phyloP scores from a whole-genome alignment of 2,797 vertebrate genomes.

The Enteromius radiatus region DNA sequence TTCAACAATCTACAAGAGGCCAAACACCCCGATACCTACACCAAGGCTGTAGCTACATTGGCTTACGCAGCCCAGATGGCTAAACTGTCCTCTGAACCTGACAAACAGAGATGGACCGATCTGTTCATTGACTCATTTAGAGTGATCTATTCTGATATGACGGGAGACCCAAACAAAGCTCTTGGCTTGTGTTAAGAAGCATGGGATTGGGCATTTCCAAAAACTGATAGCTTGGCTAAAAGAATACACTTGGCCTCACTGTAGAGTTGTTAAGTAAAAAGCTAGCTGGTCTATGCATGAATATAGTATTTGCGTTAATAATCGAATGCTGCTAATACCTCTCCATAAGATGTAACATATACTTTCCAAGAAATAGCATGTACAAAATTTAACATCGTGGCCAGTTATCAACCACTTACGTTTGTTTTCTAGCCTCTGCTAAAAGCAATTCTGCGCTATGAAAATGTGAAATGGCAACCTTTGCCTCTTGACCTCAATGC shows the following conservation, averaged over 20 bases:
- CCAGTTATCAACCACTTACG: slow-evolving; percentile 11
- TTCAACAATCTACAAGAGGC: slow-evolving; percentile 87
- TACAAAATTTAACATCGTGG: not conserved
- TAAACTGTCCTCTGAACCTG: slow-evolving; percentile 89
- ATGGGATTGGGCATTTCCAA: slow-evolving; percentile 26
- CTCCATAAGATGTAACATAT: slow-evolving; percentile 11
- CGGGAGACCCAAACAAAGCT: slow-evolving; percentile 86
- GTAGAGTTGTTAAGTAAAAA: slow-evolving; percentile 37
- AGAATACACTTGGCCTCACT: slow-evolving; percentile 37
- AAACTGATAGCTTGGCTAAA: not conserved
- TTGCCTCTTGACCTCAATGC: slow-evolving; percentile 40
- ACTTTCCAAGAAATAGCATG: slow-evolving; percentile 20
- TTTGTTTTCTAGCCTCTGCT: slow-evolving; percentile 32
- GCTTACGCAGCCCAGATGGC: slow-evolving; percentile 97
- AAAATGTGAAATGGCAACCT: slow-evolving; percentile 24
- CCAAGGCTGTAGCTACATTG: slow-evolving; percentile 92
- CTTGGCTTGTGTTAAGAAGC: slow-evolving; percentile 86
- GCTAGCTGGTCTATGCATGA: slow-evolving; percentile 56
- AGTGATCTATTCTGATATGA: slow-evolving; percentile 92
- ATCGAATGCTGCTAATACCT: slow-evolving; percentile 30
- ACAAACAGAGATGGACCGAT: slow-evolving; percentile 94
- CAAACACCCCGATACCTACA: slow-evolving; percentile 83
- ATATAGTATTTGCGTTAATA: slow-evolving; percentile 11
- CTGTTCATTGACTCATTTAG: slow-evolving; percentile 97
- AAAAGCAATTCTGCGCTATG: slow-evolving; percentile 4